Evolutionary conservation across 2,888 invertebrate species (phyloP).

Genomic region (Dasysyrphus tricinctus): DNA sequence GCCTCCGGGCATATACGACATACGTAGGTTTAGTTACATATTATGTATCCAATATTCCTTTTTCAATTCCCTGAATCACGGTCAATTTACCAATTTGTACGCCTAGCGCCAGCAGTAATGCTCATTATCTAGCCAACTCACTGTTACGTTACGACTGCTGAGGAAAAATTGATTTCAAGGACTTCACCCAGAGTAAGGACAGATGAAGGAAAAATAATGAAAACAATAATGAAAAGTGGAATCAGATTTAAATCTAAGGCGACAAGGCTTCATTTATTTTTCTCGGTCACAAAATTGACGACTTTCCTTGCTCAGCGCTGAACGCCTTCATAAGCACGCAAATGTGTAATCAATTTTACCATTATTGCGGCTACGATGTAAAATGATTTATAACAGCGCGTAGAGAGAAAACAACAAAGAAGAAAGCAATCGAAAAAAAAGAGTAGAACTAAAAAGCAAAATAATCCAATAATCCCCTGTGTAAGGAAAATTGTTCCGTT

Average conservation of each 20-base stretch:
- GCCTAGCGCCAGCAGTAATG: not conserved
- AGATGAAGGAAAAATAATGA: not conserved
- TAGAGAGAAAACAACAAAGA: not conserved
- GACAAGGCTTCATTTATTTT: not conserved
- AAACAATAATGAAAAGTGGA: not conserved
- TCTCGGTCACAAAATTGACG: not conserved
- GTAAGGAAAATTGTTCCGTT: constrained; percentile 1
- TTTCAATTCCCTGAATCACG: constrained; percentile 2
- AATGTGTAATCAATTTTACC: constrained; percentile 30
- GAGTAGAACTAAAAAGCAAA: not conserved
- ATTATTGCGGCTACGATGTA: not conserved
- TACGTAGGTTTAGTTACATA: not conserved
- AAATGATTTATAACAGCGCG: constrained; percentile 10
- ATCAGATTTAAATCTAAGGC: not conserved
- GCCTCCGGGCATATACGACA: not conserved
- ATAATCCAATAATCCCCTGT: constrained; percentile 11
- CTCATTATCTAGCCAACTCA: constrained; percentile 1
- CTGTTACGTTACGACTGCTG: not conserved
- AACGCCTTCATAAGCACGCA: constrained; percentile 6
- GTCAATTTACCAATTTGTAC: constrained; percentile 29
- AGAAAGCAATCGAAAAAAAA: not conserved
- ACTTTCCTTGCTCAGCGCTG: not conserved
- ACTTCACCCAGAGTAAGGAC: not conserved
- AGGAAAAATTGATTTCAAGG: constrained; percentile 10
- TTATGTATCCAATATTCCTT: not conserved